Evolutionary conservation across 2,888 invertebrate species (phyloP), one percentile per base, ranked within the genome.

Genomic region (Arctia plantaginis): DNA sequence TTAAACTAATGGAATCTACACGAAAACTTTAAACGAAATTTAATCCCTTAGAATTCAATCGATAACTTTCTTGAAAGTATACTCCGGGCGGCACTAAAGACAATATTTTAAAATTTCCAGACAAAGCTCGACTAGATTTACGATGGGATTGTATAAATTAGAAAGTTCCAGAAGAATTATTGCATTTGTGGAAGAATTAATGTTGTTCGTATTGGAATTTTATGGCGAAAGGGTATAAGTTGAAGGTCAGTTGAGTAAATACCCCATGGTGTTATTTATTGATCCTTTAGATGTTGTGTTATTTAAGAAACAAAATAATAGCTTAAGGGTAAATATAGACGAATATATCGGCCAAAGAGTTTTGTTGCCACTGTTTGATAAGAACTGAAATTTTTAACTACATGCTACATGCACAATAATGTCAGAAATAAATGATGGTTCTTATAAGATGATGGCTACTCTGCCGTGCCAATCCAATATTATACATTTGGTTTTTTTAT

Each of bases 101-200:
- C 87, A 88, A 92, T 91, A 92, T 92, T 93, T 93, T 91, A 92
- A 93, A 92, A 89, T 90, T 69, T 82, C 88, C 89, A 89, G 89
- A 91, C 92, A 90, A 92, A 90, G 79, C 90, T 88, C 84, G 82
- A 41, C 79, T 87, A 90, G 92, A 93, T 93, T 93, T 93, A 93
- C 92, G 92, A 87, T 87, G 85, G 90, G 90, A 88, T 91, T 92
- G 90, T 93, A 90, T 90, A 93, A 93, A 93, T 93, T 93, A 92
- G 90, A 93, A 93, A 92, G 90, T 92, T 92, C 80, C 86, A 78
- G 85, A 90, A 91, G 90, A 92, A 89, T 90, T 90, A 91, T 92
- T 90, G 91, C 89, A 86, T 87, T 85, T 80, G 82, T 77, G 75
- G 82, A 76, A 69, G 86, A 90, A 90, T 89, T 86, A 88, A 90